Evolutionary conservation across 2,888 invertebrate genomes (phyloP).

Genomic region (Synanthedon andrenaeformis): DNA sequence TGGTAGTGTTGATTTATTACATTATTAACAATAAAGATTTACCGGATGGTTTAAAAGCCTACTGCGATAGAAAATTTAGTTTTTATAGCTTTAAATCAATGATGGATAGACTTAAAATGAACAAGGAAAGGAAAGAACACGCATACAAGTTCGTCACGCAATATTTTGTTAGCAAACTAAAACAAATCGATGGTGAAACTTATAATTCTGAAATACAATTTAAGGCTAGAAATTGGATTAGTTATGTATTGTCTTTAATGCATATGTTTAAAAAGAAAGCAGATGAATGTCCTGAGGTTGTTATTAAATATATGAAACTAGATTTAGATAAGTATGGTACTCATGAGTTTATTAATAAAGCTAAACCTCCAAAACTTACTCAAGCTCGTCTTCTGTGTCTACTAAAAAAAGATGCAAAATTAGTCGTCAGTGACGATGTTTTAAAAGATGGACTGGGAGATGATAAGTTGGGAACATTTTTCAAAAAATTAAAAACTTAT

Average conservation of each 20-base stretch:
- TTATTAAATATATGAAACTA: slow-evolving; percentile 20
- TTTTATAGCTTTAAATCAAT: slow-evolving; percentile 6
- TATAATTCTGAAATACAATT: slow-evolving; percentile 13
- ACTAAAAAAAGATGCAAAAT: slow-evolving; percentile 17
- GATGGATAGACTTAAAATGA: slow-evolving; percentile 8
- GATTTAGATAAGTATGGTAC: slow-evolving; percentile 14
- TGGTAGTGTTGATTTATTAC: slow-evolving; percentile 24
- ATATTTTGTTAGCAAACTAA: slow-evolving; percentile 18
- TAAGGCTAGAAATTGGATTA: slow-evolving; percentile 10
- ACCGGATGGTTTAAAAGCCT: slow-evolving; percentile 14
- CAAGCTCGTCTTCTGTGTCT: slow-evolving; percentile 11
- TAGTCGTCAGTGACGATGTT: slow-evolving; percentile 8
- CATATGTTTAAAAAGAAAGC: slow-evolving; percentile 18
- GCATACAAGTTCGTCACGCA: slow-evolving; percentile 19
- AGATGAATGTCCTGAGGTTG: slow-evolving; percentile 24
- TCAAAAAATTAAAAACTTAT: slow-evolving; percentile 33
- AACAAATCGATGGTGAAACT: slow-evolving; percentile 9
- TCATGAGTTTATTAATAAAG: slow-evolving; percentile 9
- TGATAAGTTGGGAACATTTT: slow-evolving; percentile 7
- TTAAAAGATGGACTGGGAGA: slow-evolving; percentile 6
- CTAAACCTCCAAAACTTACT: slow-evolving; percentile 7
- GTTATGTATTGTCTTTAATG: slow-evolving; percentile 15
- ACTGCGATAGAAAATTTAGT: slow-evolving; percentile 8
- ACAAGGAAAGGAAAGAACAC: slow-evolving; percentile 11
- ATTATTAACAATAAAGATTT: slow-evolving; percentile 25